These are phyloP conservation scores for Biston betularia DNA, from an alignment of 2,888 invertebrate species.

Conservation along the genomic window DNA sequence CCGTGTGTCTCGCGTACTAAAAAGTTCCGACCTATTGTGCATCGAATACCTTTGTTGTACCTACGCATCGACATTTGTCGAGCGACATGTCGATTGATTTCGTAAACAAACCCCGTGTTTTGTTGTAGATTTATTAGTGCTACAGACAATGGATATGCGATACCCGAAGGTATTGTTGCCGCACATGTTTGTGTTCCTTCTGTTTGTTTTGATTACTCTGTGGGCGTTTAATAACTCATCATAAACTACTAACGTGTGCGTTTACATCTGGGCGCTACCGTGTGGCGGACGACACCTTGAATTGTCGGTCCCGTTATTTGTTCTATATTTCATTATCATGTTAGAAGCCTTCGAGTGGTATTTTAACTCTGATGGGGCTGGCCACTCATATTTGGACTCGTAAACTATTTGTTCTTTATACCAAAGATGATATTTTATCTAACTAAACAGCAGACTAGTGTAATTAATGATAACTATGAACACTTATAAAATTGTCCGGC, in stretches of 20 bases:
- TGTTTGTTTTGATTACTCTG: constrained; percentile 33
- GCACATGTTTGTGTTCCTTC: constrained; percentile 47
- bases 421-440: too few relatives aligned
- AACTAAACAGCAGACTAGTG: too few relatives aligned
- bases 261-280: too few relatives aligned
- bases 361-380: too few relatives aligned
- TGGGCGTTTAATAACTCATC: constrained; percentile 5
- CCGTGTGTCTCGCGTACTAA: constrained; percentile 61
- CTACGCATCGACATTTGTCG: constrained; percentile 75
- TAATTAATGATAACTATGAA: too few relatives aligned
- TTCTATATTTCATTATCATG: too few relatives aligned
- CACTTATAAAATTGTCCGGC: too few relatives aligned
- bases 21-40: constrained; percentile 72
- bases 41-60: constrained; percentile 67
- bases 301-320: too few relatives aligned
- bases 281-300: too few relatives aligned
- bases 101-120: constrained; percentile 76
- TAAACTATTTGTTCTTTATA: too few relatives aligned
- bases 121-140: constrained; percentile 75
- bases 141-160: constrained; percentile 57
- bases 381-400: too few relatives aligned
- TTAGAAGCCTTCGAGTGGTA: too few relatives aligned
- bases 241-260: background rate
- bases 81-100: constrained; percentile 79
- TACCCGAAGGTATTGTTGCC: constrained; percentile 54